phyloP scores from a whole-genome alignment of 2,113 vertebrate species.

The Sturnus vulgaris region DNA sequence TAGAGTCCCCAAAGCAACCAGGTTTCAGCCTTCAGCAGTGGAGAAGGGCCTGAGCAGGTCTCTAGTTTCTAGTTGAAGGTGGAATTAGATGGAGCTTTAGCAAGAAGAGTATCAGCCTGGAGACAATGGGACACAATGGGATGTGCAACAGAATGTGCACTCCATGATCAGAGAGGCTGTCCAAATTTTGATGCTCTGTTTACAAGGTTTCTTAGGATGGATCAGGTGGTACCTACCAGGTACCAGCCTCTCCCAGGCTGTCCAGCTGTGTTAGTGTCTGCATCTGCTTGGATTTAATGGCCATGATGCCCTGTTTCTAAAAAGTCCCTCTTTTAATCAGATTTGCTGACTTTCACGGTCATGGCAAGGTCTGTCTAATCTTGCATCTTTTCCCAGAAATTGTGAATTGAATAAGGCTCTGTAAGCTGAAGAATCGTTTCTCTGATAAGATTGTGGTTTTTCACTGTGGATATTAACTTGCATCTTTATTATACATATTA shows the following conservation, averaged over 20 bases:
- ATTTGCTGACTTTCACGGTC: constrained; percentile 7
- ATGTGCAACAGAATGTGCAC: neutral
- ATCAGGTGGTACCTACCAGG: neutral
- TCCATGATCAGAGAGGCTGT: neutral
- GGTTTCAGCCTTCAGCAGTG: neutral
- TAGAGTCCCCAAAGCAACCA: neutral
- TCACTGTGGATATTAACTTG: constrained; percentile 23
- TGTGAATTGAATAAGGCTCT: constrained; percentile 30
- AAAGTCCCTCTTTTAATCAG: neutral
- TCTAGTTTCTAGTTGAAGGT: neutral
- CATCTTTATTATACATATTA: constrained; percentile 33
- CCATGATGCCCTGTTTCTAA: neutral
- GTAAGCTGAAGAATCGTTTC: constrained; percentile 32
- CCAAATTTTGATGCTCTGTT: neutral
- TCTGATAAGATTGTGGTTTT: constrained; percentile 49
- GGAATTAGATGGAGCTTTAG: neutral
- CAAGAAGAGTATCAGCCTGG: neutral
- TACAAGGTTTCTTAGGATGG: neutral
- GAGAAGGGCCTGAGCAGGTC: neutral
- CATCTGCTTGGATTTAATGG: neutral
- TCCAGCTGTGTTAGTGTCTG: neutral
- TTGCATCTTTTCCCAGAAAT: constrained; percentile 24
- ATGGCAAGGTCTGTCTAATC: neutral
- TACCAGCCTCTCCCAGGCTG: neutral
- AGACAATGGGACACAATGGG: fast-evolving